phyloP scores from a whole-genome alignment of 2,797 vertebrate genomes.

The Centropyge bicolor region DNA sequence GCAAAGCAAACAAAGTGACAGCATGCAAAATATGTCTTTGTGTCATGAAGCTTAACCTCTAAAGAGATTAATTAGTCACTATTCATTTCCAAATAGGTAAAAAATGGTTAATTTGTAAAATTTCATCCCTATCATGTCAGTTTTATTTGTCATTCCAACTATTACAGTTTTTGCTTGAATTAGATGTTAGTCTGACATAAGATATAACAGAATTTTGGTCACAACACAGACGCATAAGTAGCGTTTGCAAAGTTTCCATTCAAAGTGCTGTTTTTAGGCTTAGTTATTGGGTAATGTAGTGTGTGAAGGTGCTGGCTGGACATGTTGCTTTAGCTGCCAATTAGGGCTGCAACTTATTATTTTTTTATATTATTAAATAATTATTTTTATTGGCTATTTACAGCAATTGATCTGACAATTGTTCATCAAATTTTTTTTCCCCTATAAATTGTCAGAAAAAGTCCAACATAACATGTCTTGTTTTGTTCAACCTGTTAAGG shows the following conservation, averaged over 20 bases:
- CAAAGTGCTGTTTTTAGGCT: no score
- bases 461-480: background rate
- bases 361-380: background rate
- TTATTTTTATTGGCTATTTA: background rate
- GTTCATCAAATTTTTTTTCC: background rate
- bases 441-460: background rate
- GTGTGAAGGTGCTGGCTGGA: no score
- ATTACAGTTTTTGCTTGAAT: background rate
- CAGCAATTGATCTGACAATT: background rate
- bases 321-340: background rate
- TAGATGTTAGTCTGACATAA: background rate
- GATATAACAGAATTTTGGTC: background rate
- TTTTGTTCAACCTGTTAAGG: no score
- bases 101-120: conserved; percentile 10
- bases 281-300: no score
- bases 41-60: conserved; percentile 43
- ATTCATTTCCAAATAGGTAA: conserved; percentile 16
- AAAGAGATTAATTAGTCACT: conserved; percentile 56
- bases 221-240: no score
- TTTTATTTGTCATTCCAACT: background rate
- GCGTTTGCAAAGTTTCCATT: no score
- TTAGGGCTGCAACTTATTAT: background rate
- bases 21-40: conserved; percentile 30
- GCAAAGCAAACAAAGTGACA: conserved; percentile 66
- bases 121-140: background rate